Evolutionary conservation across 2,113 vertebrate genomes (phyloP), one percentile per base, ranked within the genome.

Genomic region (Hypomesus transpacificus): DNA sequence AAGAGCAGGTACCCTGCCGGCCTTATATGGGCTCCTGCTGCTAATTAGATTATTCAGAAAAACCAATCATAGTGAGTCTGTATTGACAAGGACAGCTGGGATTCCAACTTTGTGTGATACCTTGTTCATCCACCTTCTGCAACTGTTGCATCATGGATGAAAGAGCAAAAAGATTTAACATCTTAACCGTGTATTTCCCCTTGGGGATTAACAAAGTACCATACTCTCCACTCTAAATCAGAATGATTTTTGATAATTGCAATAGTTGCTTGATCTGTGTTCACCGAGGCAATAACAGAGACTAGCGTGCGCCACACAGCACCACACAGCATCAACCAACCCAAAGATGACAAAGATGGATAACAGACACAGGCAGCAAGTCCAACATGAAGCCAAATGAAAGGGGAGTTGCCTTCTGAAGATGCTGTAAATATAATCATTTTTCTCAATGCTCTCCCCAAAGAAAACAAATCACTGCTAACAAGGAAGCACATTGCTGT

Each of bases 121-220:
- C 84, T 88, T 80, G 85, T 88, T 76, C 74, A 89, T 83, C 80
- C 67, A 73, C 77, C 72, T 77, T 64, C 73, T 86, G 87, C 74
- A 84, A 85, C 73, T 66, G 69, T 88, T 89, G 86, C 89, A 86
- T 89, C 85, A 88, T 76, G 75, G 75, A 86, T 89, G 81, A 87
- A 68, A 82, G 85, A 87, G 80, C 82, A 22, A 68, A 75, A 74
- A 64, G n/a, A 66, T 21, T 62, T 57, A 72, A 85, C 77, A 81
- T 86, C 82, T 87, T 78, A 67, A 73, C 81, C 77, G 78, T 46
- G 39, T 11, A 7, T 46, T 46, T 2, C 39, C 39, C 39, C 39
- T 11, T 46, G 39, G 39, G 39, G 39, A 9, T 11, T 46, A 11
- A 46, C 8, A 46, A 2, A 8, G 39, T 11, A 11, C 9, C 39